These are phyloP conservation scores for Drosophila repletoides DNA, from an alignment of 1,140 invertebrate species.

Conservation along the genomic window DNA sequence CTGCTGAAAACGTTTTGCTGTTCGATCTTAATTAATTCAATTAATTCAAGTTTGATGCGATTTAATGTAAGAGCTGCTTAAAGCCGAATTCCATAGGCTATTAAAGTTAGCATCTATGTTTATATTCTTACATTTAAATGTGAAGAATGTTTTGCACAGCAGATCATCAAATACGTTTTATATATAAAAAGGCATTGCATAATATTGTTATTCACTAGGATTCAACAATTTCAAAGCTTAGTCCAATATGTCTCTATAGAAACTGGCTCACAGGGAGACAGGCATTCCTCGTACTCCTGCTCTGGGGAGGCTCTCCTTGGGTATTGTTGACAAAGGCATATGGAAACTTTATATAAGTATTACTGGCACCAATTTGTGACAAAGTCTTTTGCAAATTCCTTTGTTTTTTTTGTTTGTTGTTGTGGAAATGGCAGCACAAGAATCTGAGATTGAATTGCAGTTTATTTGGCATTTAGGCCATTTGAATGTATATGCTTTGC, in stretches of 20 bases:
- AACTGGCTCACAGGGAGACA: conserved; percentile 1
- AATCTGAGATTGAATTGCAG: conserved; percentile 59
- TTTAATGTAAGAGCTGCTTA: neutral
- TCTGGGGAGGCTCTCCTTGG: neutral
- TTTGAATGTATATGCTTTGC: conserved; percentile 9
- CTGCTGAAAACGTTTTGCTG: conserved; percentile 22
- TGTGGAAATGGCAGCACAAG: neutral
- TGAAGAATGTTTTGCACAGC: neutral
- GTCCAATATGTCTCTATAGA: neutral
- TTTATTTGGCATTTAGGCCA: conserved; percentile 49
- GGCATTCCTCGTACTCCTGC: no score
- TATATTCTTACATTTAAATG: no score
- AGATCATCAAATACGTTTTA: no score
- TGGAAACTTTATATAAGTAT: conserved; percentile 24
- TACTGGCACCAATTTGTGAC: conserved; percentile 27
- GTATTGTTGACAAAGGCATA: neutral
- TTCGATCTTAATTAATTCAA: conserved; percentile 22
- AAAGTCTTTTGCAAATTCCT: conserved; percentile 26
- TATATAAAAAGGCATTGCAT: conserved; percentile 1
- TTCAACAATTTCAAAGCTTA: conserved; percentile 1
- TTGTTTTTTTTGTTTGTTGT: neutral
- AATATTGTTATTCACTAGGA: conserved; percentile 5
- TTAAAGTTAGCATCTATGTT: no score
- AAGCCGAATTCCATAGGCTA: neutral
- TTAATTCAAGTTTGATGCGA: neutral